These are phyloP conservation scores for Pelmatolapia mariae DNA, from an alignment of 2,113 vertebrate species.

Conservation along the genomic window DNA sequence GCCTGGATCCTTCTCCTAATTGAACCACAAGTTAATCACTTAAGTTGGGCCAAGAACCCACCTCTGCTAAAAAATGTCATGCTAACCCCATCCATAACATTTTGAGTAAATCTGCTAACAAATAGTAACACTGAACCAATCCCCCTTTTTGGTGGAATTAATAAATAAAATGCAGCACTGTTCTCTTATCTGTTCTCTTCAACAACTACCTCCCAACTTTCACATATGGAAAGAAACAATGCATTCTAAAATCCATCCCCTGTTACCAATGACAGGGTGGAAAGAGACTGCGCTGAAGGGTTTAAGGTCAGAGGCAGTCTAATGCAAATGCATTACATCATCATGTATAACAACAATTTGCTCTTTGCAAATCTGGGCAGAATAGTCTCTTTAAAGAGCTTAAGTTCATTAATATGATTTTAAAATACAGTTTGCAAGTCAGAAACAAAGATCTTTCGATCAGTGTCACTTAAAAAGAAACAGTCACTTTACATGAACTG, in stretches of 20 bases:
- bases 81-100: background rate
- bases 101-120: background rate
- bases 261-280: background rate
- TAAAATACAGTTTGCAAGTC: background rate
- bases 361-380: background rate
- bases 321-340: background rate
- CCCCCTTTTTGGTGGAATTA: background rate
- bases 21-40: background rate
- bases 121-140: background rate
- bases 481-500: background rate
- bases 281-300: background rate
- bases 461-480: background rate
- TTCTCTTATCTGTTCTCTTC: background rate
- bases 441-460: background rate
- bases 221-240: background rate
- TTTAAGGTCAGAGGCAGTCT: background rate
- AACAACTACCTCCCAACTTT: background rate
- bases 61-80: background rate
- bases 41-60: background rate
- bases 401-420: background rate
- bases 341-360: background rate
- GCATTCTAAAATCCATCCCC: background rate
- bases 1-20: background rate
- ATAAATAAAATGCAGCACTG: background rate
- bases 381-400: background rate